Conservation (phyloP, 1,140 invertebrate genomes). For the Caenorhabditis tropicalis region DNA sequence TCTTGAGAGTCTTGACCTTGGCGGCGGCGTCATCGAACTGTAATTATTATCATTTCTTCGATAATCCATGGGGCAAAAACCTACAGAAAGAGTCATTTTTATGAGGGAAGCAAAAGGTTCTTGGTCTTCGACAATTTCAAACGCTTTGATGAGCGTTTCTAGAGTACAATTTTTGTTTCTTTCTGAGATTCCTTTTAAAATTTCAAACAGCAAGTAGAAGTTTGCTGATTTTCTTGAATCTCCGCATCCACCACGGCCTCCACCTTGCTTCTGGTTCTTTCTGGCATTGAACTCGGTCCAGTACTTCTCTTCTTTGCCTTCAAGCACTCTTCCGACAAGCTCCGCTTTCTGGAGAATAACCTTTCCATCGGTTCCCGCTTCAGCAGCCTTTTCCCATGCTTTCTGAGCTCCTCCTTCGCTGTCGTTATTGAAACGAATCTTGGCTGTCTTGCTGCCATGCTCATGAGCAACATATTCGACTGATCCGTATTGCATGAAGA, state of each 20-base stretch:
- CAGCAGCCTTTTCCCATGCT: conserved; percentile 77
- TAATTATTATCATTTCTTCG: no score
- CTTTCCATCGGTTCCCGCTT: conserved; percentile 64
- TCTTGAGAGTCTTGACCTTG: conserved; percentile 83
- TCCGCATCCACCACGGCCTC: conserved; percentile 55
- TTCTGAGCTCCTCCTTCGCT: conserved; percentile 78
- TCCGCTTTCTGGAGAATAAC: conserved; percentile 79
- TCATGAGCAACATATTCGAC: conserved; percentile 66
- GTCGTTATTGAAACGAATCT: conserved; percentile 74
- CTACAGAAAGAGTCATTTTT: conserved; percentile 37
- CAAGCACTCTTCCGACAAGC: conserved; percentile 78
- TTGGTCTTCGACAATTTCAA: no score
- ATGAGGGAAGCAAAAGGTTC: no score
- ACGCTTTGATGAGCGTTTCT: no score
- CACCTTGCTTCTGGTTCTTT: conserved; percentile 54
- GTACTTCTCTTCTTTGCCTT: conserved; percentile 78
- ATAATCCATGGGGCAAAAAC: not conserved
- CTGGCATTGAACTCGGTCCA: conserved; percentile 68
- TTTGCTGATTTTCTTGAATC: no score
- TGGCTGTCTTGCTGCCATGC: conserved; percentile 44
- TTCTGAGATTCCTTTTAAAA: no score
- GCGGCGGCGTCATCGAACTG: conserved; percentile 84
- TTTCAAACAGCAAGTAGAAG: no score
- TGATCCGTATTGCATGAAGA: conserved; percentile 66
- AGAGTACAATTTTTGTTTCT: no score